Base-by-base conservation (phyloP, 1,140 invertebrate genomes). In the Eumeta japonica region DNA sequence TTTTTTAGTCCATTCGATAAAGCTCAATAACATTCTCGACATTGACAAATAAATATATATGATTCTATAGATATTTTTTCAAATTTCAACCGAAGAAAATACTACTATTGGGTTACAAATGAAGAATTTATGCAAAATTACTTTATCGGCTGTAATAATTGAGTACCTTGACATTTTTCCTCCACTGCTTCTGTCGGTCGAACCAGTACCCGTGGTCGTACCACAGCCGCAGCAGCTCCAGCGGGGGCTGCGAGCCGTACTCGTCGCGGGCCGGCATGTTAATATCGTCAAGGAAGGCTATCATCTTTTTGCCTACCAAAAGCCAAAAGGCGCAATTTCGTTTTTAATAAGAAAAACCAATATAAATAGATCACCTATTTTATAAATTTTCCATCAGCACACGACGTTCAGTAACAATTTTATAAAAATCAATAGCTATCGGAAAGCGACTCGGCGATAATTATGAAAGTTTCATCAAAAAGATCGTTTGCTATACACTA, bases 191-290 rank as follows among this genome's bases (percentile, higher is more conserved):
- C 28, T 72, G 64, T 0, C 86, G 62, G 52, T 89, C 82, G 56
- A 88, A 92, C 89, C 90, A 93, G 70, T 92, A 92, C 13, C 84
- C 86, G 58, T 92, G 91, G 70, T 90, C 88, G 16, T 92, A 77
- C 87, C 87, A 91, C 46, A 92, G 84, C n/a, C 86, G 75, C 37
- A 93, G 79, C 14, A 93, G 63, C 66, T 94, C 90, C 2, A 94
- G 61, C 2, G 90, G 88, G 10, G 90, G 89, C 56, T 92, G 90
- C 0, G 89, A 89, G 0, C 89, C 90, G 60, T 89, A 93, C 4
- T 77, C 81, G 47, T 93, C 90, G 47, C 89, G 89, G n/a, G 83
- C 84, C 1, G 90, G 90, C 87, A 92, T 92, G 63, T 93, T 93
- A 47, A 93, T 85, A 60, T 94, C 89, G 62, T 94, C 90, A 80